A percentile compares a stretch with the other conserved stretches of the same genome.
Conservation (phyloP, 2,797 vertebrate species). For the Syngnathus acus region DNA sequence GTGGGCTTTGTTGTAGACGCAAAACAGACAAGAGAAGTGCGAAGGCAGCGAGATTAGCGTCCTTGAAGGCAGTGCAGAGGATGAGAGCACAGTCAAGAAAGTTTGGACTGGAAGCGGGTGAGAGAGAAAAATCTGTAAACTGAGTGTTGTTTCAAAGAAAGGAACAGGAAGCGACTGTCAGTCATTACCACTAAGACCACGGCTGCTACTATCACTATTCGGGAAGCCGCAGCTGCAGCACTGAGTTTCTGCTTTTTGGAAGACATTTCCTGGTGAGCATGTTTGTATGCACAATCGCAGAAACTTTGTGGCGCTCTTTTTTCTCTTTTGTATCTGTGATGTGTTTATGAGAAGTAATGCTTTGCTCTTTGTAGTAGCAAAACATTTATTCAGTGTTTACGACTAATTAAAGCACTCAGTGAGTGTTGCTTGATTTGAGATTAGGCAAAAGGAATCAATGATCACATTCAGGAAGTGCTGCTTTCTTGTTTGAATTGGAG, state of each 20-base stretch:
- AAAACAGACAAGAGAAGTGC: constrained; percentile 25
- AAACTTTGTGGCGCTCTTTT: neutral
- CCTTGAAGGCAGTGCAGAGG: constrained; percentile 12
- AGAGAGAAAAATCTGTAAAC: constrained; percentile 7
- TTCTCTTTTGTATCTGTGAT: neutral
- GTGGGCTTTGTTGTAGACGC: constrained; percentile 62
- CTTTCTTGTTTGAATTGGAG: neutral
- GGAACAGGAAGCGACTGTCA: constrained; percentile 51
- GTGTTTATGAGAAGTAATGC: neutral
- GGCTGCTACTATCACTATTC: constrained; percentile 13
- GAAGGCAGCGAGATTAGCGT: constrained; percentile 10
- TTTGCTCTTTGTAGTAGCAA: neutral
- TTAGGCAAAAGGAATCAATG: neutral
- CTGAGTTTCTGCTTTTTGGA: constrained; percentile 35
- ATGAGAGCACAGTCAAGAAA: constrained; percentile 18
- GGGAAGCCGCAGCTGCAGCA: constrained; percentile 10
- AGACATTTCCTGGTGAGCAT: constrained; percentile 54
- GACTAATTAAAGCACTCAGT: neutral
- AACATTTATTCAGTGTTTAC: neutral
- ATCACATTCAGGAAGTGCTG: neutral
- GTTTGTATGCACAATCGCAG: neutral
- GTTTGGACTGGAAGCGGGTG: constrained; percentile 1
- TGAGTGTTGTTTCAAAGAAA: constrained; percentile 26
- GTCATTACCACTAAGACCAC: constrained; percentile 3
- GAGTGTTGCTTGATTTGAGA: neutral